Conservation (phyloP, 2,797 vertebrate genomes). For the Oryzias dopingdopingensis region DNA sequence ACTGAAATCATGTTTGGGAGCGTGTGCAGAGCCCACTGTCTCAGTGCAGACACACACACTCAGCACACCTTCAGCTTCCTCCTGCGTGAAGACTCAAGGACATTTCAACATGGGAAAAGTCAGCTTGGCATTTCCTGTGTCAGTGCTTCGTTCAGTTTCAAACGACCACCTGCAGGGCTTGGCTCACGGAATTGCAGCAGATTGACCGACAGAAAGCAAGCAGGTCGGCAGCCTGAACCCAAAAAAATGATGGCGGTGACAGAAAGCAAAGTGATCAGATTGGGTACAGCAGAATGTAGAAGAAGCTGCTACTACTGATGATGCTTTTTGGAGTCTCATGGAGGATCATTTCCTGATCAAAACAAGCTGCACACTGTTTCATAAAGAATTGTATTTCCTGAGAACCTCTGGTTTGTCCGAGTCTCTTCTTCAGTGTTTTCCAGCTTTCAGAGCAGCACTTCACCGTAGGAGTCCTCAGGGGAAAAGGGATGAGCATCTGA, state of each 20-base stretch:
- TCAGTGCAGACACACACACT: slow-evolving; percentile 31
- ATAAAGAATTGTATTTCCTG: too few species aligned
- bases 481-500: slow-evolving; percentile 5
- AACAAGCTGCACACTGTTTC: too few species aligned
- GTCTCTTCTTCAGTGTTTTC: too few species aligned
- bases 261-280: slow-evolving; percentile 12
- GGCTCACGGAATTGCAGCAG: slow-evolving; percentile 75
- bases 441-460: not conserved
- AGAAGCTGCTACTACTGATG: too few species aligned
- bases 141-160: slow-evolving; percentile 47
- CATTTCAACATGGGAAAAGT: slow-evolving; percentile 48
- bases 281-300: not conserved
- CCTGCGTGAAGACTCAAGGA: slow-evolving; percentile 29
- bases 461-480: slow-evolving; percentile 2
- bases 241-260: not conserved
- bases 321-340: too few species aligned
- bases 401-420: too few species aligned
- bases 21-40: slow-evolving; percentile 2
- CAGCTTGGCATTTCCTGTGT: slow-evolving; percentile 47
- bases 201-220: slow-evolving; percentile 19
- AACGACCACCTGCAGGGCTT: slow-evolving; percentile 78
- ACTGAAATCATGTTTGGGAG: not conserved
- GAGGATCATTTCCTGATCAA: too few species aligned
- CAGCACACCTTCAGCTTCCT: slow-evolving; percentile 27
- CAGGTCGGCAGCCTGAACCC: slow-evolving; percentile 17